phyloP scores from a whole-genome alignment of 2,113 vertebrate species.

The Triplophysa siluroides region DNA sequence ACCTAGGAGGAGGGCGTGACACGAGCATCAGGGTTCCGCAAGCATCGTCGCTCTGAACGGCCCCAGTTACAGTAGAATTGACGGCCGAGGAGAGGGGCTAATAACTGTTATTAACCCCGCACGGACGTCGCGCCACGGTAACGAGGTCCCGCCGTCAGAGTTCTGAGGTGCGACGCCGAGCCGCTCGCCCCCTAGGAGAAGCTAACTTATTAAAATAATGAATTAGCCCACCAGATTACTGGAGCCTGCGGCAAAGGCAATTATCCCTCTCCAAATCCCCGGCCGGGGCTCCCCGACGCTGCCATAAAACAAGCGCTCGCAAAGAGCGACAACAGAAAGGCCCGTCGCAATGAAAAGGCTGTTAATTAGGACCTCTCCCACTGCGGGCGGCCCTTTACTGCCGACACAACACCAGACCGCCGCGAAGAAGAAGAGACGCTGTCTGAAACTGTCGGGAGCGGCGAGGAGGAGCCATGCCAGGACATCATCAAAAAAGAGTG shows the following conservation, averaged over 20 bases:
- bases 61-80: constrained; percentile 81
- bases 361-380: constrained; percentile 85
- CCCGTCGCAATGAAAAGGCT: constrained; percentile 81
- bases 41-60: constrained; percentile 70
- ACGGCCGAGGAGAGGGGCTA: constrained; percentile 81
- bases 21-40: constrained; percentile 60
- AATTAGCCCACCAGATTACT: constrained; percentile 87
- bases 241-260: constrained; percentile 86
- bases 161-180: constrained; percentile 71
- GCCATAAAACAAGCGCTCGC: constrained; percentile 82
- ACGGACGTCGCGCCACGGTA: constrained; percentile 75
- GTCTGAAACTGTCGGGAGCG: constrained; percentile 50
- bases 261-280: constrained; percentile 83
- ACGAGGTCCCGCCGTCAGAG: constrained; percentile 78
- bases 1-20: not conserved
- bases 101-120: constrained; percentile 84
- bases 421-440: constrained; percentile 40
- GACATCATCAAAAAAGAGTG: constrained; percentile 33
- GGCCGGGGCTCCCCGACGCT: constrained; percentile 78
- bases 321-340: constrained; percentile 73
- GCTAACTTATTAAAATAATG: constrained; percentile 89
- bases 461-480: constrained; percentile 51
- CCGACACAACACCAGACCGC: constrained; percentile 71
- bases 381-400: constrained; percentile 77
- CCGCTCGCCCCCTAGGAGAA: constrained; percentile 80